Evolutionary conservation across 2,797 vertebrate species (phyloP), one percentile per base, ranked within the genome.

Genomic region (Cynopterus sphinx): DNA sequence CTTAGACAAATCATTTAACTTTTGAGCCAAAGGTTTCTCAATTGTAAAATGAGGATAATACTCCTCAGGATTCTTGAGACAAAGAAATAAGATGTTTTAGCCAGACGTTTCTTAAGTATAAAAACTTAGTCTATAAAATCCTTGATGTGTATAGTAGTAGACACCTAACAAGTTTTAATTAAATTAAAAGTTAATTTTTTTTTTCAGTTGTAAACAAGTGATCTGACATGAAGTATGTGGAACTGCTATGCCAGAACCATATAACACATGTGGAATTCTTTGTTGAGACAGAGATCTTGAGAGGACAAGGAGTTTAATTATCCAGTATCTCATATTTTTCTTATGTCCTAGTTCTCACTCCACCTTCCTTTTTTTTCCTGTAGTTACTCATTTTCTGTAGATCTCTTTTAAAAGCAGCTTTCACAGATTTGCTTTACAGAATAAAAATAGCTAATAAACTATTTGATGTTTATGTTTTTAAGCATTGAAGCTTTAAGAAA

Each of bases 81-180:
- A 70, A 63, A 95, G 6, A 94, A 85, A 61, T 87, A 46, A 59
- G 36, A 19, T 36, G 16, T 51, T 82, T 84, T 95, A 83, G 31
- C 39, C 19, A 87, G 28, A 31, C 67, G 31, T 33, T n/a, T 87
- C 77, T 95, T 19, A 13, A 43, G 13, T 88, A 39, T 89, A 57
- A 86, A 94, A 81, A 46, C 41, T 77, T 81, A 39, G 31, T 92
- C 61, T 96, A 1, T 65, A 70, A 96, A 91, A 73, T 68, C 70
- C 26, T 22, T 88, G 59, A 73, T 68, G 19, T 24, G 5, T 12
- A 2, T 88, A 88, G 1, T 88, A 59, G 22, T 89, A 81, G 67
- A 55, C 13, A 83, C 19, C 21, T 36, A 49, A 57, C 24, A 77
- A 78, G 36, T 67, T 75, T 90, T 79, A 82, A 41, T 81, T 49